phyloP scores from a whole-genome alignment of 2,113 vertebrate species.

The Pao palembangensis region DNA sequence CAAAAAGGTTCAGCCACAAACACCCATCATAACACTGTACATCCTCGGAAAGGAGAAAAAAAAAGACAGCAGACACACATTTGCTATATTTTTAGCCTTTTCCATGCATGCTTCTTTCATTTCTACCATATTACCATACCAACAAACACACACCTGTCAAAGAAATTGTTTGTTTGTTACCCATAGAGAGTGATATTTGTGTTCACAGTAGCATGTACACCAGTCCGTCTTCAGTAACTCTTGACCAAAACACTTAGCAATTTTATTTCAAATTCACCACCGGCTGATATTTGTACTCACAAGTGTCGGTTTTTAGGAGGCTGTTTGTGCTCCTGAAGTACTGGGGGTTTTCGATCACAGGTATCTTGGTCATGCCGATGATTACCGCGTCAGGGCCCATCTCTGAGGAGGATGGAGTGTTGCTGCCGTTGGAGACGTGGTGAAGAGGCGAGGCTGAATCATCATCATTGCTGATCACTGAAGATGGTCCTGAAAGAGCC shows the following conservation, averaged over 20 bases:
- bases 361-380: constrained; percentile 97
- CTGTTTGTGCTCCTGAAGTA: constrained; percentile 95
- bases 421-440: constrained; percentile 94
- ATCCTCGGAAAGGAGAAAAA: too few species aligned
- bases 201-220: too few species aligned
- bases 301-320: constrained; percentile 91
- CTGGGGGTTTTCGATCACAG: constrained; percentile 94
- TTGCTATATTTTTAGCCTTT: neutral
- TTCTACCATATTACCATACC: too few species aligned
- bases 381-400: constrained; percentile 91
- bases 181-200: neutral
- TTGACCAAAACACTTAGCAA: too few species aligned
- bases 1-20: constrained; percentile 43
- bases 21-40: constrained; percentile 5
- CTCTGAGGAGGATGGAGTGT: constrained; percentile 91
- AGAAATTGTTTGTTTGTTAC: constrained; percentile 7
- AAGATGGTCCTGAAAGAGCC: constrained; percentile 82
- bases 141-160: constrained; percentile 16
- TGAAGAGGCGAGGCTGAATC: constrained; percentile 94
- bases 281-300: constrained; percentile 73
- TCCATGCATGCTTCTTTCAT: too few species aligned
- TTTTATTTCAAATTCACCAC: too few species aligned
- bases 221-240: too few species aligned
- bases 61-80: too few species aligned
- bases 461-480: constrained; percentile 94